Evolutionary conservation across 2,113 vertebrate genomes (phyloP).

Genomic region (Odobenus rosmarus): DNA sequence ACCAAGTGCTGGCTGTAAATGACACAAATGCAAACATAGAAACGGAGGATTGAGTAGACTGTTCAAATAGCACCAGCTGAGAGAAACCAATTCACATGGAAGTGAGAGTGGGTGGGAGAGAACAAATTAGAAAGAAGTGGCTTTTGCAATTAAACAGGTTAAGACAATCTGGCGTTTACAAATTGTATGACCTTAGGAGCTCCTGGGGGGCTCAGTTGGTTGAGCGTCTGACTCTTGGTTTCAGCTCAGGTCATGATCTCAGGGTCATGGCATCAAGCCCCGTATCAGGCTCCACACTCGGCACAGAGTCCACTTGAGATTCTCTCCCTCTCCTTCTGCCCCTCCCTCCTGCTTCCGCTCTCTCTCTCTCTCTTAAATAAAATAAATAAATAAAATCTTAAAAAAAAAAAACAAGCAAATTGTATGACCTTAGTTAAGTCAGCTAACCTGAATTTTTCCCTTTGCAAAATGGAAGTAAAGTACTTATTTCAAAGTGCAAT

Average conservation of each 20-base stretch:
- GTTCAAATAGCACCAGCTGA: not conserved
- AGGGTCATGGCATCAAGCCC: not conserved
- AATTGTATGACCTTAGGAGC: not conserved
- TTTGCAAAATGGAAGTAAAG: not conserved
- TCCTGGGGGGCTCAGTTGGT: not conserved
- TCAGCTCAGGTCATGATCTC: not conserved
- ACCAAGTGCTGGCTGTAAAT: not conserved
- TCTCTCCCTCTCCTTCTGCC: not conserved
- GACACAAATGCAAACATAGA: not conserved
- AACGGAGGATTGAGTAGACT: not conserved
- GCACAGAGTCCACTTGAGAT: not conserved
- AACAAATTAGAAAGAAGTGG: not conserved
- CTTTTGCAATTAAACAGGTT: not conserved
- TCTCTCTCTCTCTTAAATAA: not conserved
- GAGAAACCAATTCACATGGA: not conserved
- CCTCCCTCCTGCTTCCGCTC: not conserved
- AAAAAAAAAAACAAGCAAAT: not conserved
- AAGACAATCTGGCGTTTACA: not conserved
- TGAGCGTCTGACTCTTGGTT: not conserved
- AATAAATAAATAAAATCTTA: not conserved
- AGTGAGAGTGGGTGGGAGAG: not conserved
- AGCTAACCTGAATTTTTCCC: not conserved
- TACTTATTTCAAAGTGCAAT: not conserved
- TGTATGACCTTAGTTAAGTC: not conserved
- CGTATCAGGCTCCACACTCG: not conserved